Conservation (phyloP, 2,797 vertebrate species). For the Amphiprion clarkii region DNA sequence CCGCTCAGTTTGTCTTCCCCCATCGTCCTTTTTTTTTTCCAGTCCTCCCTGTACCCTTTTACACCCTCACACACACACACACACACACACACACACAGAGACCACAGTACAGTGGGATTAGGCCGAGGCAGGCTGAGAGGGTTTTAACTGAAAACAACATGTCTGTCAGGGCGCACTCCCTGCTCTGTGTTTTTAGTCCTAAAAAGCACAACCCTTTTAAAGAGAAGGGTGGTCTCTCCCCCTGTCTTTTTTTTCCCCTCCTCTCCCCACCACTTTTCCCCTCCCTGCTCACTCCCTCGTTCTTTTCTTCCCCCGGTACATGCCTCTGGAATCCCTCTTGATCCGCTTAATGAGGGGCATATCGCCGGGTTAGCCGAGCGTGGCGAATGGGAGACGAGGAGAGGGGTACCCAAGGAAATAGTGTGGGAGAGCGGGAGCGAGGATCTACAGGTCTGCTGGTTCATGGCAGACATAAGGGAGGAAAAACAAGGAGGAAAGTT, state of each 20-base stretch:
- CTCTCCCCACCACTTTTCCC: constrained; percentile 1
- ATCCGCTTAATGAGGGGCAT: constrained; percentile 88
- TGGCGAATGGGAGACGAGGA: constrained; percentile 76
- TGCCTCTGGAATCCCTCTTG: constrained; percentile 85
- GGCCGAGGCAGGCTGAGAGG: constrained; percentile 57
- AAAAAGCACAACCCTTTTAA: constrained; percentile 73
- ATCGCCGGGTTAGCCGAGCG: constrained; percentile 82
- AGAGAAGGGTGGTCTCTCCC: constrained; percentile 67
- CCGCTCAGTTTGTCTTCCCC: constrained; percentile 56
- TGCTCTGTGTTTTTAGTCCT: constrained; percentile 62
- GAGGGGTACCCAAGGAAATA: constrained; percentile 72
- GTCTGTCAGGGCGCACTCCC: constrained; percentile 67
- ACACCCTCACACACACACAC: constrained; percentile 24
- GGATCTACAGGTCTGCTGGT: constrained; percentile 61
- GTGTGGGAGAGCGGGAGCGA: constrained; percentile 39
- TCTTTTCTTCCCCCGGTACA: constrained; percentile 77
- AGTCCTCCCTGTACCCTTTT: constrained; percentile 43
- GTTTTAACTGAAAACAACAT: constrained; percentile 77
- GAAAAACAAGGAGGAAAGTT: constrained; percentile 2
- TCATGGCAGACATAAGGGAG: constrained; percentile 29
- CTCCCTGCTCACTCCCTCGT: constrained; percentile 52
- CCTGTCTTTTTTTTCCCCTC: constrained; percentile 6
- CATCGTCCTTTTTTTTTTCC: constrained; percentile 29
- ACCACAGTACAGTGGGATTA: constrained; percentile 63
- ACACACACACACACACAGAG: not conserved